These are phyloP conservation scores for Hemistola chrysoprasaria DNA, from an alignment of 2,888 invertebrate species.

Conservation along the genomic window DNA sequence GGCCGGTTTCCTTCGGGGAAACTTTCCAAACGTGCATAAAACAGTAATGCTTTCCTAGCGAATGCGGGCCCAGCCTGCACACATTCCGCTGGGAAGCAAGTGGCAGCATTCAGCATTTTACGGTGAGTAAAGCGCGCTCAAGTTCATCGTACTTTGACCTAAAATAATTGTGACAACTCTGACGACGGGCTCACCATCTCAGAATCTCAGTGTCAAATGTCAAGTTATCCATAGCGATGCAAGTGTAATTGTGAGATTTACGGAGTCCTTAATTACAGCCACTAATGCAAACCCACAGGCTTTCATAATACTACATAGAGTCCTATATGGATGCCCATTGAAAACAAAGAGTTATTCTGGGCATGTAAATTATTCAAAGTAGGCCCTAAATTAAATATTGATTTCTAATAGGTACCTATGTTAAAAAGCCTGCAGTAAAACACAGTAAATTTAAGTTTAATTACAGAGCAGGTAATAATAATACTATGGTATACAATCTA, in stretches of 20 bases:
- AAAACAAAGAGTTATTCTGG: no score
- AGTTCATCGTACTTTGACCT: conserved; percentile 81
- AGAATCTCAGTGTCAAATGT: conserved; percentile 57
- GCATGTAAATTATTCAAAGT: no score
- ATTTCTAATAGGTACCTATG: no score
- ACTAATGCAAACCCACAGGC: no score
- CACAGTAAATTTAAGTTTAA: no score
- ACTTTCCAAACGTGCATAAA: conserved; percentile 80
- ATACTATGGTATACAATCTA: no score
- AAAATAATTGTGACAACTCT: conserved; percentile 58
- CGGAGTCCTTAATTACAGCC: no score
- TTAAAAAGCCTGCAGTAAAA: no score
- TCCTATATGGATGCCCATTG: not conserved
- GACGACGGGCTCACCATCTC: conserved; percentile 41
- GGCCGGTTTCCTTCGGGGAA: conserved; percentile 78
- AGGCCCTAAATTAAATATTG: no score
- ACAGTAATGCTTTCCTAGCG: conserved; percentile 79
- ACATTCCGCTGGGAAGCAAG: conserved; percentile 79
- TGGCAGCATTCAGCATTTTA: conserved; percentile 79
- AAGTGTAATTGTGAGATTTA: conserved; percentile 35
- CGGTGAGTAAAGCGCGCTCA: conserved; percentile 77
- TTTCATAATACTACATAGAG: no score
- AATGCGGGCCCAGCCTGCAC: conserved; percentile 76
- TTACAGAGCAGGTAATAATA: no score
- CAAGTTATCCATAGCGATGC: conserved; percentile 39